Evolutionary conservation across 2,888 invertebrate species (phyloP).

Genomic region (Lasioglossum zephyrum): DNA sequence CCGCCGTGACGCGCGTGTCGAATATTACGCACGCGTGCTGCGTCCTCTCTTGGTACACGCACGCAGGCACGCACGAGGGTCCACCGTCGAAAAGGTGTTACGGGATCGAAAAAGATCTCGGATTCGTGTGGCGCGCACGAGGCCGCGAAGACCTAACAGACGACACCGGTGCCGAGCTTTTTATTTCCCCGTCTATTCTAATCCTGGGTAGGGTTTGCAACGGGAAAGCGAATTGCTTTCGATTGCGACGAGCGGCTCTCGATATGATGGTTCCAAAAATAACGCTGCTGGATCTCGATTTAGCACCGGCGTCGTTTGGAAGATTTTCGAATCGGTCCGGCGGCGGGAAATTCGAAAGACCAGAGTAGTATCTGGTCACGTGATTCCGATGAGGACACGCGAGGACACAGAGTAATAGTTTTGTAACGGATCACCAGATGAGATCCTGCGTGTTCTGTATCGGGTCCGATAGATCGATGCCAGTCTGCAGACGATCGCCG

Average conservation of each 20-base stretch:
- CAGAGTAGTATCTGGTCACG: not conserved
- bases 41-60: constrained; percentile 27
- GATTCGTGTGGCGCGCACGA: not conserved
- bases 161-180: constrained; percentile 15
- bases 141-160: not conserved
- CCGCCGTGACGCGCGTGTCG: constrained; percentile 72
- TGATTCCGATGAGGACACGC: not conserved
- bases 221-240: constrained; percentile 33
- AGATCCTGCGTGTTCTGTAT: constrained; percentile 20
- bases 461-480: constrained; percentile 31
- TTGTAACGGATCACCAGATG: constrained; percentile 10
- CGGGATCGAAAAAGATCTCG: constrained; percentile 40
- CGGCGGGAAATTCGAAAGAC: not conserved
- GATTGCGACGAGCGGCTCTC: constrained; percentile 27
- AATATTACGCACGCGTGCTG: constrained; percentile 71
- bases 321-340: not conserved
- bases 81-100: constrained; percentile 52
- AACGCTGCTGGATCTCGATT: constrained; percentile 31
- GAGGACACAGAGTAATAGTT: not conserved
- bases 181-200: constrained; percentile 31
- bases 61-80: constrained; percentile 34
- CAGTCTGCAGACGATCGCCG: not conserved
- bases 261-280: constrained; percentile 41
- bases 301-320: not conserved
- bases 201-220: constrained; percentile 15